A percentile compares a stretch with the other conserved stretches of the same genome.
phyloP scores from a whole-genome alignment of 2,797 vertebrate species.

The Enteromius unitaeniatus region DNA sequence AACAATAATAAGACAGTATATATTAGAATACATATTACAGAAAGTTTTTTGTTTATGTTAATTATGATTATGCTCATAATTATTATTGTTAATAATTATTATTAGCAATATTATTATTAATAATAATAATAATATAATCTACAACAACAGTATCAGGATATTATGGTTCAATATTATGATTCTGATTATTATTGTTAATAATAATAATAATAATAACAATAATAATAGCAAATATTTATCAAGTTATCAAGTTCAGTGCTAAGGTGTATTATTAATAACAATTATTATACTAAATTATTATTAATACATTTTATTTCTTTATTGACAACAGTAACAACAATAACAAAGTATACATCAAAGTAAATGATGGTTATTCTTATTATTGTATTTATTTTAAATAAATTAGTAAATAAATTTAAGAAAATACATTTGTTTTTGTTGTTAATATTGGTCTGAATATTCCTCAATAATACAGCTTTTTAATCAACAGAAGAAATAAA shows the following conservation, averaged over 20 bases:
- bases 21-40: background rate
- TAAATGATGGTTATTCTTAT: background rate
- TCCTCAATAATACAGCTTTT: background rate
- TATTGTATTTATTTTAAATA: background rate
- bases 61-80: background rate
- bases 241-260: background rate
- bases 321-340: no score
- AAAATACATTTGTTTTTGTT: no score
- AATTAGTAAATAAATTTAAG: no score
- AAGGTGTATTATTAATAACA: background rate
- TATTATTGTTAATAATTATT: background rate
- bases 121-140: background rate
- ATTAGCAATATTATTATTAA: background rate
- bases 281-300: background rate
- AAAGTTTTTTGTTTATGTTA: background rate
- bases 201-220: background rate
- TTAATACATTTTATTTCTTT: background rate
- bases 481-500: background rate
- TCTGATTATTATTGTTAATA: background rate
- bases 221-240: background rate
- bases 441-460: background rate
- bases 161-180: background rate
- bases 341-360: no score
- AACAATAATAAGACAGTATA: background rate
- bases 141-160: background rate